Evolutionary conservation across 1,140 invertebrate species (phyloP).

Genomic region (Drosophila sulfurigaster): DNA sequence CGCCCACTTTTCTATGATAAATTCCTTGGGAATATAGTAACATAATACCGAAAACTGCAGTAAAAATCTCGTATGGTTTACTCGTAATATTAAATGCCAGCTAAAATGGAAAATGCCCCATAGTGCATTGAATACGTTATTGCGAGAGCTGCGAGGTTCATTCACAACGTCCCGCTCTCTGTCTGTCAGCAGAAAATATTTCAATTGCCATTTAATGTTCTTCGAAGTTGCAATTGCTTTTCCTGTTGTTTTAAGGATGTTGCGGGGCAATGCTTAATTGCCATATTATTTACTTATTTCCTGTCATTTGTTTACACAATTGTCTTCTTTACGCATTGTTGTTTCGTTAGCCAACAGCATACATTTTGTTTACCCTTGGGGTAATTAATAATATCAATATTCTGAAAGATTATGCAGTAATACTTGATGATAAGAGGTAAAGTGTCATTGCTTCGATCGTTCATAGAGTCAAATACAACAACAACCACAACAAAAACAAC

Average conservation of each 20-base stretch:
- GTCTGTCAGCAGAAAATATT: conserved; percentile 11
- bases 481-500: too few relatives aligned
- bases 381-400: neutral
- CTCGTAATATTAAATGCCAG: too few relatives aligned
- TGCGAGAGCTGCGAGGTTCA: neutral
- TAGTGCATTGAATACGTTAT: neutral
- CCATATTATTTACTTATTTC: conserved; percentile 39
- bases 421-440: too few relatives aligned
- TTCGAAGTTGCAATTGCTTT: conserved; percentile 43
- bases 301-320: conserved; percentile 58
- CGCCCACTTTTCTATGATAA: too few relatives aligned
- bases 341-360: conserved; percentile 29
- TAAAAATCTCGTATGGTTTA: too few relatives aligned
- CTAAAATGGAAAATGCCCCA: too few relatives aligned
- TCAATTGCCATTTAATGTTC: conserved; percentile 49
- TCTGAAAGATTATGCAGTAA: neutral
- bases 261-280: conserved; percentile 52
- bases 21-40: too few relatives aligned
- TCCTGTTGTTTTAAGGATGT: neutral
- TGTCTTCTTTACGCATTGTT: conserved; percentile 24
- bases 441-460: too few relatives aligned
- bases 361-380: conserved; percentile 6
- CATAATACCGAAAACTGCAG: too few relatives aligned
- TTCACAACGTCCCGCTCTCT: conserved; percentile 3
- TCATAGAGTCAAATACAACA: too few relatives aligned